Base-by-base conservation (phyloP, 2,888 invertebrate genomes). In the Germaria angustata region DNA sequence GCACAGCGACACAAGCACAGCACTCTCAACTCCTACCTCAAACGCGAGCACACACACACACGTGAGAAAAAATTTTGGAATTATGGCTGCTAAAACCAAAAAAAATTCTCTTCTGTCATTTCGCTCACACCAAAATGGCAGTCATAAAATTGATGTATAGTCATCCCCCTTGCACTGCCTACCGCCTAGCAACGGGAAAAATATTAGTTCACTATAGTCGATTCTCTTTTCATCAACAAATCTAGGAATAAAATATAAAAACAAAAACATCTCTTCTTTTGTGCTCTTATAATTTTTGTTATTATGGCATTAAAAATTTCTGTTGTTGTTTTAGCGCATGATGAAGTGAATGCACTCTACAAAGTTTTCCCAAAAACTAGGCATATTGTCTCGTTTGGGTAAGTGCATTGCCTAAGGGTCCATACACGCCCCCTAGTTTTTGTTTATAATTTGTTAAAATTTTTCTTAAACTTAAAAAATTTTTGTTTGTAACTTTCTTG, bases 101-200 rank as follows among this genome's bases (percentile, higher is more conserved):
- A 34, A 20, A 51, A 6, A n/a, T 8, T 11, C 0, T 20, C 15
- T 85, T 77, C 80, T 68, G 85, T 85, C 84, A 72, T 65, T 86
- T 88, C 88, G 85, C 87, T 89, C 86, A 84, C 86, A 87, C 87
- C 87, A 89, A 89, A 87, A 89, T 89, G 88, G 90, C 87, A 87
- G 85, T 85, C 73, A 24, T 57, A 61, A 66, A 39, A 46, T 0
- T 59, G 39, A 34, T 53, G 17, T 76, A 59, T 46, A 36, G 57
- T 24, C 61, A 24, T 75, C 51, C 51, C 59, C 53, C 17, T 55
- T 82, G 61, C 82, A 44, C 85, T 85, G 28, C 24, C 28, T 15
- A 9, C 5, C 3, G 13, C 13, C 4, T 46, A 24, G 2, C 9
- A 0, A 75, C 1, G 20, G 32, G 15, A 53, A 7, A 13, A 20